Evolutionary conservation across 2,797 vertebrate species (phyloP).

Genomic region (Salarias fasciatus): DNA sequence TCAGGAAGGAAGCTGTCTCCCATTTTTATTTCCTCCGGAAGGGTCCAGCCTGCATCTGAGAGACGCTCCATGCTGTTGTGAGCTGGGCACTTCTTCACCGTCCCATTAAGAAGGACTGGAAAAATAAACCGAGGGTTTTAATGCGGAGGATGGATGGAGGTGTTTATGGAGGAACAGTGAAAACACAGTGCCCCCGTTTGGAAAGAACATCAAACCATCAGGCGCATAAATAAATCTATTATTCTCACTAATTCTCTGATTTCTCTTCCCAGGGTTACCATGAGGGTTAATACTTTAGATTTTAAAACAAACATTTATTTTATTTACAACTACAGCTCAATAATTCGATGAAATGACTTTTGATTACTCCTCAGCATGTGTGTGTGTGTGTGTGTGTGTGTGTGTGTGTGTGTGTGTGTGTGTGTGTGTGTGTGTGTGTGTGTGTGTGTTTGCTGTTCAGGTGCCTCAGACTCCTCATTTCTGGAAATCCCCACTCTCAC

Average conservation of each 20-base stretch:
- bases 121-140: conserved; percentile 11
- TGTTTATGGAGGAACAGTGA: conserved; percentile 15
- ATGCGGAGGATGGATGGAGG: not conserved
- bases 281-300: too few species aligned
- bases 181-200: conserved; percentile 49
- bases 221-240: too few species aligned
- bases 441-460: conserved; percentile 70
- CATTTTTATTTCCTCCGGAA: conserved; percentile 91
- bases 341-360: too few species aligned
- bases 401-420: conserved; percentile 12
- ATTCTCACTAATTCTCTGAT: too few species aligned
- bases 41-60: conserved; percentile 64
- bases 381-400: conserved; percentile 26
- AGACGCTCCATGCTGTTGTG: conserved; percentile 18
- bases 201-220: conserved; percentile 7
- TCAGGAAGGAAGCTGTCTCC: conserved; percentile 95
- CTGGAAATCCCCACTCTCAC: conserved; percentile 91
- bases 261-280: too few species aligned
- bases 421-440: conserved; percentile 13
- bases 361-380: not conserved
- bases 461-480: conserved; percentile 83
- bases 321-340: too few species aligned
- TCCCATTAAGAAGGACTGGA: conserved; percentile 5
- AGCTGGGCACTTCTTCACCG: conserved; percentile 31
- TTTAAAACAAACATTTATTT: too few species aligned